Percentiles rank a stretch among this genome's conserved stretches.
These are phyloP conservation scores for Dipodomys merriami DNA, from an alignment of 2,113 vertebrate genomes.

Conservation along the genomic window DNA sequence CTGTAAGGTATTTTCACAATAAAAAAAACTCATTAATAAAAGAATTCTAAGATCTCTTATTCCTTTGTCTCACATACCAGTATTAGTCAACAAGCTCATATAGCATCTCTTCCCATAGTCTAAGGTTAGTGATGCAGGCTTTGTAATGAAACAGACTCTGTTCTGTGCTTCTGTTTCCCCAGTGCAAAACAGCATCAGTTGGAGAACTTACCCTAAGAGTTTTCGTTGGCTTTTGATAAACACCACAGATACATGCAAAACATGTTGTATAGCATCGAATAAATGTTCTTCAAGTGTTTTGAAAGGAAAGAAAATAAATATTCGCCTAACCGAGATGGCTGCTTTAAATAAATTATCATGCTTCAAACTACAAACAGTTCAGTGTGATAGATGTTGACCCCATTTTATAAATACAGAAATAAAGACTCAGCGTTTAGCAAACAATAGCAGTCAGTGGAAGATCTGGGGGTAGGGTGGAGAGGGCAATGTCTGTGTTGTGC, in stretches of 20 bases:
- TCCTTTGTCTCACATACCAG: neutral
- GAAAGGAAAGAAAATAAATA: neutral
- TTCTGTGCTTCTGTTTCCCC: neutral
- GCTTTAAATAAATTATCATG: neutral
- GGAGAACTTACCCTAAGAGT: neutral
- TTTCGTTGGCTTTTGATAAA: neutral
- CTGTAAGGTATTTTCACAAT: too few species aligned
- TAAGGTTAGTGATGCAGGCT: neutral
- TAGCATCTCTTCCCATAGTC: neutral
- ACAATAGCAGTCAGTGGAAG: neutral
- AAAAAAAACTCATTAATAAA: neutral
- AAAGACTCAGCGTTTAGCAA: neutral
- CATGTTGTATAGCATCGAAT: neutral
- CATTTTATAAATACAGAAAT: neutral
- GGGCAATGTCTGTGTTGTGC: too few species aligned
- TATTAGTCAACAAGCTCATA: neutral
- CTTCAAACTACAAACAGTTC: neutral
- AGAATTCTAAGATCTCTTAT: slow-evolving; percentile 2
- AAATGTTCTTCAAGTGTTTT: slow-evolving; percentile 1
- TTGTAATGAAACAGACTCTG: neutral
- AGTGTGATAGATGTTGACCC: neutral
- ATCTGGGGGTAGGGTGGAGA: too few species aligned
- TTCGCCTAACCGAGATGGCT: neutral
- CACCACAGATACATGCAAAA: neutral
- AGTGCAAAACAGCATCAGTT: neutral